phyloP scores from a whole-genome alignment of 2,888 invertebrate species.

The Melanostoma scalare region DNA sequence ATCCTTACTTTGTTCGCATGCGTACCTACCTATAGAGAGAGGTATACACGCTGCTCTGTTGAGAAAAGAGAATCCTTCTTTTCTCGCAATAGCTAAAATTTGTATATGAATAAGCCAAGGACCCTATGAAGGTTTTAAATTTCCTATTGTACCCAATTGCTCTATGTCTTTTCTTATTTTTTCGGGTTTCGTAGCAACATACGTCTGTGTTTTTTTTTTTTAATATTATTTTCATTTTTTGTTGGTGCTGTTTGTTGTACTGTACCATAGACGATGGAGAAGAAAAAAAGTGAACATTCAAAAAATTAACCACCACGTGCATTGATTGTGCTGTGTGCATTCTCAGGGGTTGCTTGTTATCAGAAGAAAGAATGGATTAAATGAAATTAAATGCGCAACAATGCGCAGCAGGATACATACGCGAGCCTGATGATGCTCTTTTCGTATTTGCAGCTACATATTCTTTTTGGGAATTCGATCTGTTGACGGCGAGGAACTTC shows the following conservation, averaged over 20 bases:
- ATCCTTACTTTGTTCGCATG: constrained; percentile 60
- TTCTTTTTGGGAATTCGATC: neutral
- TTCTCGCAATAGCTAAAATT: constrained; percentile 63
- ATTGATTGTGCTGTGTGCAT: constrained; percentile 47
- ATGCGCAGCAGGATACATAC: constrained; percentile 63
- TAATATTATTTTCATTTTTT: constrained; percentile 24
- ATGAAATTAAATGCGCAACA: constrained; percentile 70
- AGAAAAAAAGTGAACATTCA: constrained; percentile 65
- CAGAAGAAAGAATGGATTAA: constrained; percentile 34
- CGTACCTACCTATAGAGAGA: constrained; percentile 18
- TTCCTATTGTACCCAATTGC: constrained; percentile 55
- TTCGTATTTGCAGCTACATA: constrained; percentile 11
- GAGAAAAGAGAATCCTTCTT: constrained; percentile 44
- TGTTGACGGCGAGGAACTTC: neutral
- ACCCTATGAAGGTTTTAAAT: constrained; percentile 65
- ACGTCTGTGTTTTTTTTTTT: constrained; percentile 23
- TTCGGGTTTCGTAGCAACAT: constrained; percentile 12
- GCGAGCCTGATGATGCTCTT: constrained; percentile 52
- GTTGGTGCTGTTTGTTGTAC: constrained; percentile 11
- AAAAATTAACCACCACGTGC: constrained; percentile 70
- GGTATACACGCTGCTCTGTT: neutral
- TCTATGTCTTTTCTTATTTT: constrained; percentile 13
- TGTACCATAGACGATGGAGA: neutral
- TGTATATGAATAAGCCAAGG: constrained; percentile 58
- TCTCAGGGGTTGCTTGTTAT: constrained; percentile 48